Evolutionary conservation across 2,888 invertebrate genomes (phyloP).

Genomic region (Drosophila bunnanda): DNA sequence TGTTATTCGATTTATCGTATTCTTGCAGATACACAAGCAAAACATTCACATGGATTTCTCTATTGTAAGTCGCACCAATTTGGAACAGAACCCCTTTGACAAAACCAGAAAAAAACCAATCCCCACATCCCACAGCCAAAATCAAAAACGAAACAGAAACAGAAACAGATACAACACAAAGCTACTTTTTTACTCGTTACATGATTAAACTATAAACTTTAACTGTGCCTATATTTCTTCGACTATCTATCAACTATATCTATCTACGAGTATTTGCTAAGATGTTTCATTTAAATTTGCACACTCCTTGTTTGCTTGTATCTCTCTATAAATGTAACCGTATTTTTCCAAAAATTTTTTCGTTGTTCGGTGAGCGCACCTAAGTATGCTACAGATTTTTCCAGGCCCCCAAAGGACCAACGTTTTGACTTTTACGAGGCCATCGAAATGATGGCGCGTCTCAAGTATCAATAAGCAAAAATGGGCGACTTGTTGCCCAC

Average conservation of each 20-base stretch:
- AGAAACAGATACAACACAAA: conserved; percentile 34
- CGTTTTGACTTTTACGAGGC: conserved; percentile 57
- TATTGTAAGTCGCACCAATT: conserved; percentile 81
- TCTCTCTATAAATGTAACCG: conserved; percentile 33
- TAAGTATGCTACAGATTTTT: conserved; percentile 63
- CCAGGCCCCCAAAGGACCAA: conserved; percentile 43
- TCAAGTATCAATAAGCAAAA: conserved; percentile 56
- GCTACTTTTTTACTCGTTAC: conserved; percentile 32
- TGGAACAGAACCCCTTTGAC: conserved; percentile 56
- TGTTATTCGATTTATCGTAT: conserved; percentile 80
- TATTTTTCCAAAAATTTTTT: conserved; percentile 1
- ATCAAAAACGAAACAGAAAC: conserved; percentile 27
- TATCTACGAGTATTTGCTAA: conserved; percentile 31
- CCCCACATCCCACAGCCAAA: conserved; percentile 32
- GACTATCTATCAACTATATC: conserved; percentile 16
- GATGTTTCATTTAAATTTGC: conserved; percentile 34
- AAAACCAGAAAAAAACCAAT: conserved; percentile 31
- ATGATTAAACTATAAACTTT: conserved; percentile 32
- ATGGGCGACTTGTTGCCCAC: conserved; percentile 68
- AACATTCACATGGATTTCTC: conserved; percentile 82
- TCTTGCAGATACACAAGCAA: conserved; percentile 82
- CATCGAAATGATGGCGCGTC: conserved; percentile 39
- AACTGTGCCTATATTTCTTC: conserved; percentile 20
- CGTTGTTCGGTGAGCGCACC: conserved; percentile 49
- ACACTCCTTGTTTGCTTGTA: conserved; percentile 43